Evolutionary conservation across 2,797 vertebrate species (phyloP).

Genomic region (Perodicticus potto): DNA sequence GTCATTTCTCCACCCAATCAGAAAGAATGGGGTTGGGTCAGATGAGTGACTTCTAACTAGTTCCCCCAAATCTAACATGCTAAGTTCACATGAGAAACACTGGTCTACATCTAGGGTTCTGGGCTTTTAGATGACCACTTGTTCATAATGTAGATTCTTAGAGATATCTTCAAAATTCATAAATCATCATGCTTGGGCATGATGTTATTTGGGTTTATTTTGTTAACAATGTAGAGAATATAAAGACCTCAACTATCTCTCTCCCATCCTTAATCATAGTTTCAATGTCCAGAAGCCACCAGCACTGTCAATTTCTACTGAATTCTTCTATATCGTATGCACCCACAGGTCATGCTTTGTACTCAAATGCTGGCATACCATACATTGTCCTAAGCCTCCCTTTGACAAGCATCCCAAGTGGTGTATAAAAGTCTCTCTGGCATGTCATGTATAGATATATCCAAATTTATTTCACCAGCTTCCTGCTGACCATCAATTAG

Average conservation of each 20-base stretch:
- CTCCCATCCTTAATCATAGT: neutral
- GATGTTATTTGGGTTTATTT: neutral
- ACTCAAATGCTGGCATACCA: neutral
- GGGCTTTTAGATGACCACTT: neutral
- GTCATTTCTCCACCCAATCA: neutral
- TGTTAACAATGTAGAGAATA: neutral
- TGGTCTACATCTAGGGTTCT: neutral
- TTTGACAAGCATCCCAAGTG: neutral
- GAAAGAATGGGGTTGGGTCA: neutral
- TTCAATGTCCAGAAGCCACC: neutral
- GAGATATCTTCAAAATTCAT: neutral
- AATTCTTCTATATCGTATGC: neutral
- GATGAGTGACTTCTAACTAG: neutral
- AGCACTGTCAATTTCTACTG: neutral
- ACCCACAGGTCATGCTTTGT: neutral
- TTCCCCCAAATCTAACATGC: neutral
- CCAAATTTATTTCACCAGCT: neutral
- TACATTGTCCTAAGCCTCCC: neutral
- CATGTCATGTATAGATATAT: fast-evolving
- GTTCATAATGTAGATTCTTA: neutral
- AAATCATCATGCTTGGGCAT: neutral
- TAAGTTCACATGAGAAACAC: neutral
- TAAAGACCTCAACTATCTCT: neutral
- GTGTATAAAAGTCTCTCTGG: neutral
- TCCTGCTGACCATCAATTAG: neutral